These are phyloP conservation scores for Stenichneumon culpator DNA, from an alignment of 2,888 invertebrate species.

Conservation along the genomic window DNA sequence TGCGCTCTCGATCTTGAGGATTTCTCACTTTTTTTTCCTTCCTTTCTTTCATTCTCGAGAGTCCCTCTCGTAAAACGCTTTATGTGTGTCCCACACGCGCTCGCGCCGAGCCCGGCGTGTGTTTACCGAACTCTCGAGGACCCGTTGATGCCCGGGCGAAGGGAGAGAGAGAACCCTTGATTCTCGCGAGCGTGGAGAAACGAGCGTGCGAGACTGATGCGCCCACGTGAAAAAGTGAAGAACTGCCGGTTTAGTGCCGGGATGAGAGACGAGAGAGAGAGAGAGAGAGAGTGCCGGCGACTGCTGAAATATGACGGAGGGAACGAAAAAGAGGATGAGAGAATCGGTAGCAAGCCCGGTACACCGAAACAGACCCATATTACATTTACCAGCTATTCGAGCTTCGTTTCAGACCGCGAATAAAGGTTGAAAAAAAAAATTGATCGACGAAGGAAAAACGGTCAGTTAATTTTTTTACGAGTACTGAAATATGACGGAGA, in stretches of 20 bases:
- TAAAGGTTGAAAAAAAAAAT: background rate
- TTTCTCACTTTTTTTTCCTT: conserved; percentile 45
- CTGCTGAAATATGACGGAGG: conserved; percentile 53
- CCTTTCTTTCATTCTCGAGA: conserved; percentile 36
- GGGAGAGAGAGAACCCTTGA: conserved; percentile 45
- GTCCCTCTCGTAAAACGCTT: conserved; percentile 49
- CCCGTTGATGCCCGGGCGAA: conserved; percentile 5
- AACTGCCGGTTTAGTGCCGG: background rate
- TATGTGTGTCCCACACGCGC: conserved; percentile 39
- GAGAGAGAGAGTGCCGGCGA: conserved; percentile 38
- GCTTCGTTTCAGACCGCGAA: background rate
- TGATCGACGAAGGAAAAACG: background rate
- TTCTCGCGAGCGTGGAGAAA: conserved; percentile 63
- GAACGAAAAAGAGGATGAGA: conserved; percentile 5
- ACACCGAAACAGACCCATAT: background rate
- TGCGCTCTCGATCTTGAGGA: conserved; percentile 53
- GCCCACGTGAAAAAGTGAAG: conserved; percentile 23
- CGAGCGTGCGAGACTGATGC: conserved; percentile 62
- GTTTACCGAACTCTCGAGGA: conserved; percentile 66
- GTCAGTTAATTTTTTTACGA: background rate
- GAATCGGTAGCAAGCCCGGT: no score
- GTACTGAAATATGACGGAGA: conserved; percentile 47
- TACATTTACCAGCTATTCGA: background rate
- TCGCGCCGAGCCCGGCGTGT: conserved; percentile 25
- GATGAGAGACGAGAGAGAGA: conserved; percentile 22